These are phyloP conservation scores for Ectemnius continuus DNA, from an alignment of 2,888 invertebrate genomes.

Conservation along the genomic window DNA sequence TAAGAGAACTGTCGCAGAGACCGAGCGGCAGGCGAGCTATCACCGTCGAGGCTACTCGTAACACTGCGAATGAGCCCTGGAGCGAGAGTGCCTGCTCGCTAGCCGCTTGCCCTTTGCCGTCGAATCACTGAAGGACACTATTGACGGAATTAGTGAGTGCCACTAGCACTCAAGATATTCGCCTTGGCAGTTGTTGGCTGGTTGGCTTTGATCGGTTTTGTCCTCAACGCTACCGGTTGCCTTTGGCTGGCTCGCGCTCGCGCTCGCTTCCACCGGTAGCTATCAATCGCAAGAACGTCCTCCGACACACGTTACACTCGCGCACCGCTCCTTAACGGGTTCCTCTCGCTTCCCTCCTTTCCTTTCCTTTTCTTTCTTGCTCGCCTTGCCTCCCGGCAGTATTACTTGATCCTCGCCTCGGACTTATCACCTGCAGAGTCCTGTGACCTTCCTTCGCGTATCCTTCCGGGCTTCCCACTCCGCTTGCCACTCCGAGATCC, in stretches of 20 bases:
- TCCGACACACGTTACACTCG: constrained; percentile 54
- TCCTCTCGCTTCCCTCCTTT: constrained; percentile 41
- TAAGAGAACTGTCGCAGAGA: too few species aligned
- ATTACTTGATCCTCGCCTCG: too few species aligned
- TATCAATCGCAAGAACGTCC: constrained; percentile 66
- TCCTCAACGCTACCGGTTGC: constrained; percentile 55
- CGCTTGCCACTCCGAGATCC: background rate
- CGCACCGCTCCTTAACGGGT: constrained; percentile 64
- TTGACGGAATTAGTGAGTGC: constrained; percentile 2
- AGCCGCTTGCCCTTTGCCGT: background rate
- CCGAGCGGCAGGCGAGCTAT: too few species aligned
- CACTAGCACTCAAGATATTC: constrained; percentile 24
- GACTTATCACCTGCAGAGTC: too few species aligned
- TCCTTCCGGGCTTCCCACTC: constrained; percentile 16
- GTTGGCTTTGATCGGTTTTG: constrained; percentile 48
- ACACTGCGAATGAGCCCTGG: constrained; percentile 58
- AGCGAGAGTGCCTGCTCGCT: constrained; percentile 15
- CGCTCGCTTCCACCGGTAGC: constrained; percentile 32
- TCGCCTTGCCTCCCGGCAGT: background rate
- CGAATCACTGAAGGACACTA: background rate
- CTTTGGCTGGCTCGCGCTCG: constrained; percentile 52
- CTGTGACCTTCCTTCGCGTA: background rate
- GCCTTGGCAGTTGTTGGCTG: constrained; percentile 18
- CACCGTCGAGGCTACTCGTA: constrained; percentile 48
- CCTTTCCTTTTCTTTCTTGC: constrained; percentile 10